Conservation (phyloP, 2,113 vertebrate genomes). For the Cnemophilus loriae region DNA sequence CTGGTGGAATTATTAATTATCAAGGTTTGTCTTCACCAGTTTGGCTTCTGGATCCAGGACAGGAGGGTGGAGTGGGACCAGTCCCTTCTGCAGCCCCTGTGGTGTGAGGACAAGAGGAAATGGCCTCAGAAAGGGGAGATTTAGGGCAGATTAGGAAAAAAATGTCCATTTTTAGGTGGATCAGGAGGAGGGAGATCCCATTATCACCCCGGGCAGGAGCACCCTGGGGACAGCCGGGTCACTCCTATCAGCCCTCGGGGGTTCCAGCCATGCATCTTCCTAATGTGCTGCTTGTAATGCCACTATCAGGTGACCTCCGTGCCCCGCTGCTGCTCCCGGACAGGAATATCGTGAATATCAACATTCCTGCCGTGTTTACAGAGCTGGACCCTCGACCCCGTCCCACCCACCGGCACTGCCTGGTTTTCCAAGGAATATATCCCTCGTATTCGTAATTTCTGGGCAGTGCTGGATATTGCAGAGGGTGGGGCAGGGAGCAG, state of each 20-base stretch:
- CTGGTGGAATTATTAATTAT: background rate
- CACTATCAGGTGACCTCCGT: background rate
- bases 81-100: background rate
- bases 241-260: background rate
- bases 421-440: background rate
- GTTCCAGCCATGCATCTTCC: background rate
- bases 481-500: background rate
- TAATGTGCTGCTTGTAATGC: background rate
- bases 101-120: background rate
- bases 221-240: background rate
- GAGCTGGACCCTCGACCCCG: background rate
- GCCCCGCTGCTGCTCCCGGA: slow-evolving; percentile 7
- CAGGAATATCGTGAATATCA: slow-evolving; percentile 28
- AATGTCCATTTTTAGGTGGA: background rate
- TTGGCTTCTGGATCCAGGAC: background rate
- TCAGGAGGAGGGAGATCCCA: background rate
- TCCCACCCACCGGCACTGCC: background rate
- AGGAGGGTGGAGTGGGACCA: background rate
- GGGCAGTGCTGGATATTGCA: background rate
- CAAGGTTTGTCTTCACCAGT: background rate
- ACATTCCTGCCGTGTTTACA: background rate
- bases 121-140: background rate
- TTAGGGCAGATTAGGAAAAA: background rate
- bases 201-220: background rate
- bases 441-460: background rate